Base-by-base conservation (phyloP, 2,888 invertebrate species). In the Cephonodes hylas region DNA sequence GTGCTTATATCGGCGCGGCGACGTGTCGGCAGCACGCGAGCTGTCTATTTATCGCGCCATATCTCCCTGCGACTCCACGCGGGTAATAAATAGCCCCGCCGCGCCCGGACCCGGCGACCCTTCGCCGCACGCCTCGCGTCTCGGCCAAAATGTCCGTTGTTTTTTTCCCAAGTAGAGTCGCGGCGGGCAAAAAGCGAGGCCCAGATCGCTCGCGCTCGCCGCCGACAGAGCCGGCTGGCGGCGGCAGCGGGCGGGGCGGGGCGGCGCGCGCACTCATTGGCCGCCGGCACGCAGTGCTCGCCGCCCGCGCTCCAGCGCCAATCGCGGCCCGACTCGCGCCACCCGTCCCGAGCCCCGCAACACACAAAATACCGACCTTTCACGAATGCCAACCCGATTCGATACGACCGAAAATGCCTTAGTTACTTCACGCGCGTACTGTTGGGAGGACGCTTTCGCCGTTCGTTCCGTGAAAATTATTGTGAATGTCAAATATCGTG, bases 401-500 rank as follows among this genome's bases (percentile, higher is more conserved):
- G 85, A 88, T 84, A 90, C 91, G 92, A 91, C 87, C 88, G 87
- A 90, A 88, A 87, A 85, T 90, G 89, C 90, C 90, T 92, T 92
- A 92, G 92, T 92, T 92, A 92, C 91, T 90, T 88, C 87, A 81
- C 88, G 85, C 84, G 86, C 86, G 88, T 71, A 73, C 79, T 80
- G 85, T 77, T 75, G 85, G 76, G 76, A 79, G 83, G 89, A 85
- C 91, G 92, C 80, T 88, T 86, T 89, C 82, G 84, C 81, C 74
- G 82, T 65, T 75, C 72, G 75, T 85, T 83, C 72, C 75, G 74
- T 75, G 65, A 83, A 82, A 80, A 72, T 72, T 74, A 65, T 75
- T 73, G 72, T 76, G 69, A 76, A 74, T 68, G 66, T 72, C 23
- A 45, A n/a, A 45, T 46, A 25, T 18, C 23, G 34, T 22, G 20